A percentile compares a stretch with the other conserved stretches of the same genome.
Conservation (phyloP, 2,888 invertebrate species). For the Leistus spinibarbis region DNA sequence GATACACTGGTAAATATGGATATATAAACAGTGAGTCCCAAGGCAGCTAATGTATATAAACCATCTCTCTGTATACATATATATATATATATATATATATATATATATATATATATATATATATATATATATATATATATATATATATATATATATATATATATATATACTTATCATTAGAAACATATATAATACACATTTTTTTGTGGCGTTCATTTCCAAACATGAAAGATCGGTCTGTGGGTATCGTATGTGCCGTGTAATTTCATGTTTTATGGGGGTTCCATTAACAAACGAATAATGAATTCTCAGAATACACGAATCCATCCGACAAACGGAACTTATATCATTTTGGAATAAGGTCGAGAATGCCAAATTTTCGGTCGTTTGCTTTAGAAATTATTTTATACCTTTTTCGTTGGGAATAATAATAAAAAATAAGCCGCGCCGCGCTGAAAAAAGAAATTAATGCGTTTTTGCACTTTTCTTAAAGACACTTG, state of each 20-base stretch:
- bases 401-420: constrained; percentile 13
- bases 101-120: no score
- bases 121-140: neutral
- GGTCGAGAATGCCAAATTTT: constrained; percentile 5
- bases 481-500: constrained; percentile 20
- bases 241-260: constrained; percentile 45
- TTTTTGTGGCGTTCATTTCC: neutral
- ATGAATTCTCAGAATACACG: constrained; percentile 47
- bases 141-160: neutral
- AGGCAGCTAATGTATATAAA: neutral
- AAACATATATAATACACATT: neutral
- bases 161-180: neutral
- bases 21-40: neutral
- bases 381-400: constrained; percentile 15
- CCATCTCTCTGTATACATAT: neutral
- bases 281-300: constrained; percentile 48
- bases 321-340: constrained; percentile 40
- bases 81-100: neutral
- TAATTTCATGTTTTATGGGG: constrained; percentile 50
- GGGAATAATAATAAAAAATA: constrained; percentile 28
- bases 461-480: constrained; percentile 36
- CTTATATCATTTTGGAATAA: constrained; percentile 4
- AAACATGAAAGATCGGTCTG: constrained; percentile 48
- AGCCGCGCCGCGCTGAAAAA: constrained; percentile 6
- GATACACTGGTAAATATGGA: neutral